Base-by-base conservation (phyloP, 1,140 invertebrate genomes). In the Nautilus pompilius region DNA sequence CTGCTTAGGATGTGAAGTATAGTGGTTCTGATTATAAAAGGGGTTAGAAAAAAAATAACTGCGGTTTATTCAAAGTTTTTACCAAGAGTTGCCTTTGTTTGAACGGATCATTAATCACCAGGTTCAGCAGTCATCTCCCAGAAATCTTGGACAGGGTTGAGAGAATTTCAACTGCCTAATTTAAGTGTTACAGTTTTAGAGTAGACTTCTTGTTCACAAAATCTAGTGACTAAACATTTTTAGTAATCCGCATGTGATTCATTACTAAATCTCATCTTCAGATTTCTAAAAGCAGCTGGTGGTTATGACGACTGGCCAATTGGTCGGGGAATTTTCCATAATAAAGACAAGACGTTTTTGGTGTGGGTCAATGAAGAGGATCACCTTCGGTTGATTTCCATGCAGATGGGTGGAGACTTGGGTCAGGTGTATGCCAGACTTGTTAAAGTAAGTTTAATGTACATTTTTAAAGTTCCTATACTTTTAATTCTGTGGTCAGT, bases 301-400 rank as follows among this genome's bases (percentile, higher is more conserved):
- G 77, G 76, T 24, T 96, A 94, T 88, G 90, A 95, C 60, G 97
- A 89, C 87, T 98, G 96, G 96, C 95, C 95, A 56, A 88, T 88
- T 66, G 96, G 95, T 36, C 92, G 96, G 85, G 96, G 96, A 75
- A 98, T 98, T 85, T 98, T 88, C 89, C 93, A 68, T 68, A 98
- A 98, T 80, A 92, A 95, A 75, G 89, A 89, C 84, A 98, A 98
- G 86, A 96, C 93, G 67, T 98, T 99, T 90, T 86, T 98, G 74
- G 92, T 98, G 60, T 99, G 96, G 96, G 92, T 92, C 84, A 98
- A 98, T 82, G 96, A 99, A 83, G 96, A 98, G 84, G 96, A 98
- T 86, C 96, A 99, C 83, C 87, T 98, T 69, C 90, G 96, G 74
- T 90, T 98, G 76, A 98, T 99, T 83, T 98, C 95, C 73, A 98